A percentile compares a stretch with the other conserved stretches of the same genome.
These are phyloP conservation scores for Calosoma granatense DNA, from an alignment of 1,140 invertebrate genomes.

Conservation along the genomic window DNA sequence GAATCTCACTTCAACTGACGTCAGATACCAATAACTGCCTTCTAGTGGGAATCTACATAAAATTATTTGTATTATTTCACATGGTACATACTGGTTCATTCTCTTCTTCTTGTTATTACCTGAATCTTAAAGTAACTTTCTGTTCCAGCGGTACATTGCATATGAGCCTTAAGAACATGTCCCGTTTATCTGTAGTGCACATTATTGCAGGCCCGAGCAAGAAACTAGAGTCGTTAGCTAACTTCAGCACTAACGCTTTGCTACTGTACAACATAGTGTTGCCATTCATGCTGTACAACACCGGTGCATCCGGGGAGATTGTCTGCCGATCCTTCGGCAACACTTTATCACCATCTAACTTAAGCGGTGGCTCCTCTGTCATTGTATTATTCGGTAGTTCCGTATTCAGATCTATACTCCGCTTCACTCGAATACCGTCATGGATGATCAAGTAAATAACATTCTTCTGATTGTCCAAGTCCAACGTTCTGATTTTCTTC, in stretches of 20 bases:
- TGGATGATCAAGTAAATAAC: neutral
- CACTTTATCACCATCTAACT: neutral
- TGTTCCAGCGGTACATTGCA: slow-evolving; percentile 15
- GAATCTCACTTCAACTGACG: slow-evolving; percentile 15
- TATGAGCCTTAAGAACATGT: neutral
- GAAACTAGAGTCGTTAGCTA: slow-evolving; percentile 2
- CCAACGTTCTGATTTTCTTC: neutral
- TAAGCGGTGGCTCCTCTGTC: neutral
- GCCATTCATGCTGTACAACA: neutral
- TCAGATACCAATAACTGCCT: slow-evolving; percentile 28
- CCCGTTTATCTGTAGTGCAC: neutral
- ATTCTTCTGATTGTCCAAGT: neutral
- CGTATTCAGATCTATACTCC: neutral
- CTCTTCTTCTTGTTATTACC: neutral
- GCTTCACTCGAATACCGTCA: neutral
- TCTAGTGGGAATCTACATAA: slow-evolving; percentile 17
- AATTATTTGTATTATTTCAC: neutral
- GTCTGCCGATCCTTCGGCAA: neutral
- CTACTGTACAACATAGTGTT: slow-evolving; percentile 10
- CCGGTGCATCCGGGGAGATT: neutral
- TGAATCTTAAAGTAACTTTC: slow-evolving; percentile 27
- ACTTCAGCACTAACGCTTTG: neutral
- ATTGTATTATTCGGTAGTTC: neutral
- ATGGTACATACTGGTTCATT: neutral
- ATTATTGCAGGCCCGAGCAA: neutral